Conservation (phyloP, 2,888 invertebrate genomes). For the Clostera curtula region DNA sequence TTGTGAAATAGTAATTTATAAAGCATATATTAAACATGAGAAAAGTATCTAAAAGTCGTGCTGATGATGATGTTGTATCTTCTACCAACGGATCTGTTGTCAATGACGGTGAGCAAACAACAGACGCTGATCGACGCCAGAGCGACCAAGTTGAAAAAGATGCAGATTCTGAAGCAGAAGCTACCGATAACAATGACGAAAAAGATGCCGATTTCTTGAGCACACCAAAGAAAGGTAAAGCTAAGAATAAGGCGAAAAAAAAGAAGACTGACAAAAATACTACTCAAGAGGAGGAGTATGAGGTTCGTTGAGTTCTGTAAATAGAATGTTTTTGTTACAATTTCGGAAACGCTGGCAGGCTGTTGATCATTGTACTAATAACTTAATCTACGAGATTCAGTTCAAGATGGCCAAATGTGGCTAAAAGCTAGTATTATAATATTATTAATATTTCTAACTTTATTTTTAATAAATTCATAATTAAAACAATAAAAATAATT, state of each 20-base stretch:
- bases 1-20: too few relatives aligned
- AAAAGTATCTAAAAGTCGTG: conserved; percentile 60
- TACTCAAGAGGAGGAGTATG: conserved; percentile 64
- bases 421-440: too few relatives aligned
- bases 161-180: conserved; percentile 24
- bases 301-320: conserved; percentile 43
- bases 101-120: conserved; percentile 36
- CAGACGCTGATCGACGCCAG: conserved; percentile 25
- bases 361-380: too few relatives aligned
- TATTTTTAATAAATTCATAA: too few relatives aligned
- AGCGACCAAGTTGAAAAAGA: conserved; percentile 28
- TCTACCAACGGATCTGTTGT: conserved; percentile 60
- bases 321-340: too few relatives aligned
- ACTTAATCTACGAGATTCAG: too few relatives aligned
- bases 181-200: conserved; percentile 25
- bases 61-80: conserved; percentile 61
- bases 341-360: too few relatives aligned
- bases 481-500: too few relatives aligned
- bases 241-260: conserved; percentile 44
- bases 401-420: too few relatives aligned
- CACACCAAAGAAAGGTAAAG: conserved; percentile 34
- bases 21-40: conserved; percentile 53
- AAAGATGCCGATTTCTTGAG: conserved; percentile 28
- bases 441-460: too few relatives aligned
- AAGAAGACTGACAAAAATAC: conserved; percentile 44